These are phyloP conservation scores for Synanthedon andrenaeformis DNA, from an alignment of 2,888 invertebrate species.

Conservation along the genomic window DNA sequence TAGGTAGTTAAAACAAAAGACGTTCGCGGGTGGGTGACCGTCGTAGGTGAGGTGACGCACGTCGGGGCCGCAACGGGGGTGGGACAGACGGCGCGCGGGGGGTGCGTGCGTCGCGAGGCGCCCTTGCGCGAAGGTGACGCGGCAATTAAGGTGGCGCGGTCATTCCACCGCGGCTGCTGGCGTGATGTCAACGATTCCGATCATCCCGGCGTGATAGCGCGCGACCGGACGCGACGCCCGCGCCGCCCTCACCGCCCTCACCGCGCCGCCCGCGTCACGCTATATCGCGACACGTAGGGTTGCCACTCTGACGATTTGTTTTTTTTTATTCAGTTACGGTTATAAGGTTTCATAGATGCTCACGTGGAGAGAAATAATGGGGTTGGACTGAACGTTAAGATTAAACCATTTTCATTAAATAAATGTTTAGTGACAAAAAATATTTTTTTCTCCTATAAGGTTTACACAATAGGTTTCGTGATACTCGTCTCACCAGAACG, in stretches of 20 bases:
- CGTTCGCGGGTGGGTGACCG: constrained; percentile 32
- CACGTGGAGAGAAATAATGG: no score
- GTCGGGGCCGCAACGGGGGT: background rate
- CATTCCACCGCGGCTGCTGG: constrained; percentile 33
- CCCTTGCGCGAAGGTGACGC: constrained; percentile 63
- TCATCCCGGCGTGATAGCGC: constrained; percentile 51
- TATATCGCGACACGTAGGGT: background rate
- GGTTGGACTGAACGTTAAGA: no score
- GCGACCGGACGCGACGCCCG: constrained; percentile 39
- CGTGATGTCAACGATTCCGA: constrained; percentile 61
- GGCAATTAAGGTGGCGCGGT: constrained; percentile 65
- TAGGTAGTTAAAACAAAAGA: constrained; percentile 22
- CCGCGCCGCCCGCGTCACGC: constrained; percentile 19
- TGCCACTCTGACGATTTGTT: background rate
- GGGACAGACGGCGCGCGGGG: constrained; percentile 1
- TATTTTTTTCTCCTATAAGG: no score
- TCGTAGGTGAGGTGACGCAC: constrained; percentile 6
- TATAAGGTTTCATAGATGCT: no score
- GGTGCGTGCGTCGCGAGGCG: constrained; percentile 32
- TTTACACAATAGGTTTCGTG: no score
- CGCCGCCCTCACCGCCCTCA: constrained; percentile 41
- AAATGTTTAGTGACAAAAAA: no score
- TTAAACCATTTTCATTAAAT: no score
- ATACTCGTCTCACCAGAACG: no score
- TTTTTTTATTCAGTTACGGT: no score